phyloP scores from a whole-genome alignment of 2,888 invertebrate species.

The Chrysolina americana region DNA sequence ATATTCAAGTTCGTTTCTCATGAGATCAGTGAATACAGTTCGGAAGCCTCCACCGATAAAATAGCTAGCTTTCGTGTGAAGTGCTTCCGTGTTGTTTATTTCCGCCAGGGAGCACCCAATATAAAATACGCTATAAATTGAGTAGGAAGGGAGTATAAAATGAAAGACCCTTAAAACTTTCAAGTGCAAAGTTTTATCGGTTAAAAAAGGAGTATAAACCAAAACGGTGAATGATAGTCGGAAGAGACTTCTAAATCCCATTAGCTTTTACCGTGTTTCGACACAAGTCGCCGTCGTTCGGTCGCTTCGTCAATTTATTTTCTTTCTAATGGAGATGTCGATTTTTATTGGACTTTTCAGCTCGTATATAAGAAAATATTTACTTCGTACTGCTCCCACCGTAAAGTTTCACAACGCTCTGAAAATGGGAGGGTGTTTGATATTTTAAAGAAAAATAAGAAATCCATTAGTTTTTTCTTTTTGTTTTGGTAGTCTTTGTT shows the following conservation, averaged over 20 bases:
- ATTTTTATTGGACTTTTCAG: not conserved
- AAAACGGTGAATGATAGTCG: not conserved
- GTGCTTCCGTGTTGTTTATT: constrained; percentile 1
- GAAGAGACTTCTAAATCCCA: constrained; percentile 9
- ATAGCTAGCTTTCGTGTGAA: not conserved
- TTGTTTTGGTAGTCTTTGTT: too few species aligned
- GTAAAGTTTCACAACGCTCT: too few species aligned
- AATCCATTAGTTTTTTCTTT: too few species aligned
- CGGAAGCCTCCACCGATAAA: not conserved
- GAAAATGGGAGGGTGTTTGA: too few species aligned
- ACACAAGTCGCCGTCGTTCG: not conserved
- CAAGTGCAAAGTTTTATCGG: constrained; percentile 1
- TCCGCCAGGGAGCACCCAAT: not conserved
- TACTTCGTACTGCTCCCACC: not conserved
- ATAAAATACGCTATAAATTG: not conserved
- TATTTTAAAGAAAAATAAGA: too few species aligned
- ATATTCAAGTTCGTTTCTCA: not conserved
- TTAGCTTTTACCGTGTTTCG: not conserved
- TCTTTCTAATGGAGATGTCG: not conserved
- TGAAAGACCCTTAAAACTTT: not conserved
- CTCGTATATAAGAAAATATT: not conserved
- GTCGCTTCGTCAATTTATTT: not conserved
- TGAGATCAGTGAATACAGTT: not conserved
- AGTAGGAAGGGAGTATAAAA: not conserved
- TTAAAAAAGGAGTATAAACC: not conserved